A percentile compares a stretch with the other conserved stretches of the same genome.
Conservation (phyloP, 2,113 vertebrate species). For the Regulus satrapa region DNA sequence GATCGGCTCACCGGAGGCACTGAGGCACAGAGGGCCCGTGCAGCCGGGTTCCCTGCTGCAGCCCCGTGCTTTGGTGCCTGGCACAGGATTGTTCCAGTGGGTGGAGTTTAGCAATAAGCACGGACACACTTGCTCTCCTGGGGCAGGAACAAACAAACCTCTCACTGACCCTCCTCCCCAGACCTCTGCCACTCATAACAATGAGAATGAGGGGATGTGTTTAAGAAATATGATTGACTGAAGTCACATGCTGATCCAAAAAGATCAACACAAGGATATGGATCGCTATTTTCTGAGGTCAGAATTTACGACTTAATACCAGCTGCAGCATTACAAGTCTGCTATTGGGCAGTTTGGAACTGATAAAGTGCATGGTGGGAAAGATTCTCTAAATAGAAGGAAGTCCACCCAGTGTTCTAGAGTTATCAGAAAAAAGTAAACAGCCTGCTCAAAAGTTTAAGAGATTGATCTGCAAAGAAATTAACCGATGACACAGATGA, state of each 20-base stretch:
- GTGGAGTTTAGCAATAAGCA: background rate
- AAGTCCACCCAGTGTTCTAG: background rate
- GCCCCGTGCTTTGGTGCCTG: background rate
- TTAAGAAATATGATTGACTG: background rate
- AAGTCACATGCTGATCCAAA: background rate
- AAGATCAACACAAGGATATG: background rate
- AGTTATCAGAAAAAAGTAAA: background rate
- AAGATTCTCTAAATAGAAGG: background rate
- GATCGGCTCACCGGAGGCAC: background rate
- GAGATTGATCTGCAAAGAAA: background rate
- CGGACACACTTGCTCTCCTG: background rate
- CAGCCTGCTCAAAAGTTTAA: background rate
- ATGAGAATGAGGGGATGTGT: background rate
- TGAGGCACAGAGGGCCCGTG: background rate
- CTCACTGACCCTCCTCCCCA: background rate
- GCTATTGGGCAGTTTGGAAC: background rate
- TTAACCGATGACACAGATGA: rapidly evolving
- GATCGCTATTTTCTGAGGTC: background rate
- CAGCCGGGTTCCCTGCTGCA: rapidly evolving
- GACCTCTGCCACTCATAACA: background rate
- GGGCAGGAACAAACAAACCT: background rate
- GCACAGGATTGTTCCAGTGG: background rate
- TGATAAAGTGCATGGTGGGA: background rate
- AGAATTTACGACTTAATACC: background rate
- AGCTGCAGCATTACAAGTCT: background rate